Base-by-base conservation (phyloP, 2,888 invertebrate species). In the Chymomyza amoena region DNA sequence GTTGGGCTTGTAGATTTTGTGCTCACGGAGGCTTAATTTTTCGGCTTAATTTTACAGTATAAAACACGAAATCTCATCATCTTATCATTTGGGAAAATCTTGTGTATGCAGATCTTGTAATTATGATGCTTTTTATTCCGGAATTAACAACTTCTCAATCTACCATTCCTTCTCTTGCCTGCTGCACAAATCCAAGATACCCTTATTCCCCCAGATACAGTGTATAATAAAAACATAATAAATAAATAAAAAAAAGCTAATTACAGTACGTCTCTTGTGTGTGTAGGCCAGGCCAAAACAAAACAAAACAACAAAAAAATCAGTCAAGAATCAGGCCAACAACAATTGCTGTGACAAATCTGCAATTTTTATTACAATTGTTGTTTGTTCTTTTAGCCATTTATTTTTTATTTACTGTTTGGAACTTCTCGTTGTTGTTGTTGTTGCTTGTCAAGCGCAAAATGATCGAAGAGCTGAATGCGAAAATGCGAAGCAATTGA, bases 401-500 rank as follows among this genome's bases (percentile, higher is more conserved):
- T 32, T 32, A 7, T 7, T 9, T 32, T 32, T 32, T 32, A 32
- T 32, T 32, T 32, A 32, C 32, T 32, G 32, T 32, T 32, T 32
- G 32, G 32, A 7, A 7, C 32, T 32, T 32, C 32, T 6, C 28
- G 32, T 72, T 78, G 73, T 70, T 72, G 77, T 18, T n/a, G 51
- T 16, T 36, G 39, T 56, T 16, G 61, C 68, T 78, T 87, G 87
- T 87, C 87, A 84, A 75, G 76, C 75, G 76, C 77, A 80, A 83
- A 87, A 81, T 85, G 84, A 85, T 85, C 84, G 84, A 85, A 85
- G 84, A 85, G 84, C 83, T 81, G 80, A 85, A 85, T 81, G 81
- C 83, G 87, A 85, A 85, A 87, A 84, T 85, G 83, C 84, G 84
- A 84, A 83, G 87, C 84, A 85, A 85, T 85, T 85, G 87, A 85